A percentile compares a stretch with the other conserved stretches of the same genome.
Evolutionary conservation across 1,140 invertebrate genomes (phyloP).

Genomic region (Neodiprion virginianus): DNA sequence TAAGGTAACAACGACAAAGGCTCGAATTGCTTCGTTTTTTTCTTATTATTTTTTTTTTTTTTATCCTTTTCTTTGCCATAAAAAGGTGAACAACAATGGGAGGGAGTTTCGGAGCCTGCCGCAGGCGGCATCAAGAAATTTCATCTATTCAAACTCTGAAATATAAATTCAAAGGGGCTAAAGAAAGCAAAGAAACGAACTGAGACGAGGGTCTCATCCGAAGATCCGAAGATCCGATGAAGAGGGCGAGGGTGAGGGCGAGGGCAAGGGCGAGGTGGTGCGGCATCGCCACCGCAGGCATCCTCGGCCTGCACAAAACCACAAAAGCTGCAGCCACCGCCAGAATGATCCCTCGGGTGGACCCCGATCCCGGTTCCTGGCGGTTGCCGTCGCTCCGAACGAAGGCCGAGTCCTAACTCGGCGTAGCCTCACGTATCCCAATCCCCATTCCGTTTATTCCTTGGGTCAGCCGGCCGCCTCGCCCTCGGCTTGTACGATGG

Average conservation of each 20-base stretch:
- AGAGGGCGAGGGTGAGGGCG: neutral
- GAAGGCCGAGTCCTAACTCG: slow-evolving; percentile 4
- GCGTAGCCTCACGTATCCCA: neutral
- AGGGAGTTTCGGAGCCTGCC: neutral
- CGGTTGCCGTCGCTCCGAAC: neutral
- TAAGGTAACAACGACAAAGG: too few species aligned
- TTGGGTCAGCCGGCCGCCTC: neutral
- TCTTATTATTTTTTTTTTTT: too few species aligned
- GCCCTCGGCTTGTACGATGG: neutral
- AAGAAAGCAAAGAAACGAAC: neutral
- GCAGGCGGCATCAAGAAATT: neutral
- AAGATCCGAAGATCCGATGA: neutral
- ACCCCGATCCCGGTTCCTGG: neutral
- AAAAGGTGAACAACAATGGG: neutral
- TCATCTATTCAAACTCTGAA: neutral
- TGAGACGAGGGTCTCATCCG: neutral
- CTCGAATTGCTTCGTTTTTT: too few species aligned
- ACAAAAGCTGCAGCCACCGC: neutral
- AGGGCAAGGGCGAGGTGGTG: neutral
- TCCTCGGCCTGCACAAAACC: neutral
- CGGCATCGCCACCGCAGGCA: neutral
- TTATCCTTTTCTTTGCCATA: neutral
- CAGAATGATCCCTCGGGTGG: neutral
- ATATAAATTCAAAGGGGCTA: neutral
- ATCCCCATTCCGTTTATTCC: slow-evolving; percentile 1